These are phyloP conservation scores for Eufriesea mexicana DNA, from an alignment of 1,140 invertebrate genomes.

Conservation along the genomic window DNA sequence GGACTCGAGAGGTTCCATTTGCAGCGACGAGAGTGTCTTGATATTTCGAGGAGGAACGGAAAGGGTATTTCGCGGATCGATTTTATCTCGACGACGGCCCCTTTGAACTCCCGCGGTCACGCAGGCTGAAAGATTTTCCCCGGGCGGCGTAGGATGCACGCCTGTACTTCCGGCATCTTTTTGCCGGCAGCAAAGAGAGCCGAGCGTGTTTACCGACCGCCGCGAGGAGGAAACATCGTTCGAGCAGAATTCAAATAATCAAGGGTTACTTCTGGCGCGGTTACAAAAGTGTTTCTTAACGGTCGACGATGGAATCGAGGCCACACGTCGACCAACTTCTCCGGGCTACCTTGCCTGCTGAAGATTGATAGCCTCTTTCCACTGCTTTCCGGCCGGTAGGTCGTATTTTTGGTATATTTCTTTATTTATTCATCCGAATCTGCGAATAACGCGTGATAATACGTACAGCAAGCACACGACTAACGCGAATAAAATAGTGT, in stretches of 20 bases:
- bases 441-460: no score
- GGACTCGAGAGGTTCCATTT: background rate
- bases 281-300: background rate
- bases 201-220: background rate
- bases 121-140: constrained; percentile 4
- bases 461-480: no score
- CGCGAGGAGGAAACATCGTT: background rate
- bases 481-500: no score
- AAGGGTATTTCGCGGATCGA: background rate
- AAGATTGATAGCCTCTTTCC: background rate
- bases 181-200: constrained; percentile 2
- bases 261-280: constrained; percentile 9
- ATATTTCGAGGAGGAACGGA: background rate
- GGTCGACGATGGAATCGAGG: background rate
- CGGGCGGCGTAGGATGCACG: background rate
- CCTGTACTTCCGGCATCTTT: constrained; percentile 16
- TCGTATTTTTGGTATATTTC: no score
- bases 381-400: constrained; percentile 2
- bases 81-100: constrained; percentile 8
- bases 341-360: background rate
- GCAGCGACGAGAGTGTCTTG: background rate
- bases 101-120: constrained; percentile 6
- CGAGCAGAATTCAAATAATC: constrained; percentile 27
- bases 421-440: no score
- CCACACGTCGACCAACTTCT: background rate